Percentiles rank a stretch among this genome's conserved stretches.
phyloP scores from a whole-genome alignment of 2,113 vertebrate genomes.

The Scytalopus superciliaris region DNA sequence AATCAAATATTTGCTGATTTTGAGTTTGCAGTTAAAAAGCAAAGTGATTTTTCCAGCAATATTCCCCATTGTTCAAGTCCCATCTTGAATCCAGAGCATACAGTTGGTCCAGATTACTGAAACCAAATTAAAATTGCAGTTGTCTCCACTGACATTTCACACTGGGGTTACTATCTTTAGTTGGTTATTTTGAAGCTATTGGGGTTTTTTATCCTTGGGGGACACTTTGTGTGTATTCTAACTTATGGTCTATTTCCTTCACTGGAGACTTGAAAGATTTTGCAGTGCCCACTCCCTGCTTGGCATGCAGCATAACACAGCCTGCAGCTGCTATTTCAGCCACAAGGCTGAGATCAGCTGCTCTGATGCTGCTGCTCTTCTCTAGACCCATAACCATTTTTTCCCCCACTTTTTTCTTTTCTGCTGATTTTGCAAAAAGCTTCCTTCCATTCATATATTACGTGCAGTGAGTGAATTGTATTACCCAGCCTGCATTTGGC shows the following conservation, averaged over 20 bases:
- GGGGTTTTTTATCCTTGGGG: background rate
- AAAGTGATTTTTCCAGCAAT: background rate
- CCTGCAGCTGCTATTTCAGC: background rate
- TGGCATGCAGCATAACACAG: background rate
- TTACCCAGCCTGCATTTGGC: background rate
- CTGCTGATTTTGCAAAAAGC: background rate
- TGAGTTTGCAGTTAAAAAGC: conserved; percentile 19
- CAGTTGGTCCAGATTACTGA: background rate
- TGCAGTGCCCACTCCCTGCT: background rate
- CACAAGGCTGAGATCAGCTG: background rate
- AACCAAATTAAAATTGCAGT: background rate
- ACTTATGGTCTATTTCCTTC: background rate
- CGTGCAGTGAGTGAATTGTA: background rate
- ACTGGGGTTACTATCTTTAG: background rate
- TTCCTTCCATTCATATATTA: background rate
- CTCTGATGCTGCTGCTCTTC: background rate
- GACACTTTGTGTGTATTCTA: background rate
- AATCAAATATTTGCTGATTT: conserved; percentile 8
- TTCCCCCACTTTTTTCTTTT: background rate
- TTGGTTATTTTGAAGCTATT: background rate
- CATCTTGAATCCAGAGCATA: background rate
- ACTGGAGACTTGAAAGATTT: background rate
- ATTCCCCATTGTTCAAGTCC: background rate
- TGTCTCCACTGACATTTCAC: background rate
- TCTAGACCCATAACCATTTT: background rate